Base-by-base conservation (phyloP, 2,888 invertebrate genomes). In the Leucophora obtusa region DNA sequence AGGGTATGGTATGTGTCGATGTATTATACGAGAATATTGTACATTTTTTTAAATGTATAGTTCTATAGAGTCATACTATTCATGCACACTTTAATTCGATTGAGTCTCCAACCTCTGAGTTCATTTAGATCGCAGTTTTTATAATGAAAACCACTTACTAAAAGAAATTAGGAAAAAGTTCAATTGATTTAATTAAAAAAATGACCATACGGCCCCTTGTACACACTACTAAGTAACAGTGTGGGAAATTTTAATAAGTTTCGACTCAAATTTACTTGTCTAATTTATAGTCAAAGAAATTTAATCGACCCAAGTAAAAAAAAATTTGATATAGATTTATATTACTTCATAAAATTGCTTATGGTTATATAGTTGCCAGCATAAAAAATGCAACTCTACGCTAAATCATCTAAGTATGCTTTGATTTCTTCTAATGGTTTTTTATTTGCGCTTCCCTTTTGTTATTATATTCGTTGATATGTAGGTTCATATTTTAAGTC, bases 121-220 rank as follows among this genome's bases (percentile, higher is more conserved):
- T 81, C 81, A 81, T 63, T 77, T 60, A 77, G 81, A 81, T 81
- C 81, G 77, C 66, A 66, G 73, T 77, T 18, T 66, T 58, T 60
- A 51, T 77, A 63, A 66, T 74, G 58, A 77, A 47, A 72, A 73
- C 80, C 47, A 73, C 72, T 76, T 69, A 76, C 69, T 65, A 74
- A 77, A 77, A 73, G 81, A 81, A 78, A 74, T 81, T 81, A 81
- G 77, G 69, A 80, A 77, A 77, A 79, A 65, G 68, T 87, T 89
- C 87, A 88, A 88, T 88, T 89, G 87, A 88, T 88, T 88, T 87
- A 88, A 88, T 88, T 89, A 88, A 85, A 84, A n/a, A 84, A 84
- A 84, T 84, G 82, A 84, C 77, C 81, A 73, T 74, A 73, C 77
- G 77, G 81, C 81, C 83, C 62, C 78, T 69, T 65, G 38, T 50